phyloP scores from a whole-genome alignment of 2,113 vertebrate species.

The Coregonus clupeaformis region DNA sequence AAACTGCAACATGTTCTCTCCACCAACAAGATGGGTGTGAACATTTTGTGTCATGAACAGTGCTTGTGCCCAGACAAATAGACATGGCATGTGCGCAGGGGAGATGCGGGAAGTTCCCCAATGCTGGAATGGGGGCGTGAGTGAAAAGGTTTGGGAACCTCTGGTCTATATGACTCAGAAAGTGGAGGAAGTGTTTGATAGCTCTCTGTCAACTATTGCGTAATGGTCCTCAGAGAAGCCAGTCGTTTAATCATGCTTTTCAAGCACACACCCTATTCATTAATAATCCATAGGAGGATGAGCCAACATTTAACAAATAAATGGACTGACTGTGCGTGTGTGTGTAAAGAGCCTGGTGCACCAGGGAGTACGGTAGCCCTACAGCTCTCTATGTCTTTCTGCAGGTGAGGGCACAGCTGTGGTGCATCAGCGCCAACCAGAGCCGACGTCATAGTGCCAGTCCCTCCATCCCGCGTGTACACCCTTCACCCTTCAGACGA shows the following conservation, averaged over 20 bases:
- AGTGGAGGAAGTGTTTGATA: too few species aligned
- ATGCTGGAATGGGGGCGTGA: too few species aligned
- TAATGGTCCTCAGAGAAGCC: too few species aligned
- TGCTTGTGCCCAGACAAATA: too few species aligned
- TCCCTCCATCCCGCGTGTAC: conserved; percentile 8
- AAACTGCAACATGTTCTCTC: too few species aligned
- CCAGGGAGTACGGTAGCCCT: background rate
- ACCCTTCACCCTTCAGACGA: background rate
- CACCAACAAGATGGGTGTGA: too few species aligned
- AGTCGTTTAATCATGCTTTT: background rate
- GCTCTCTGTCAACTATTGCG: too few species aligned
- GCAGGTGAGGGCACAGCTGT: conserved; percentile 46
- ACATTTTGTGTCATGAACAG: too few species aligned
- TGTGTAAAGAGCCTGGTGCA: background rate
- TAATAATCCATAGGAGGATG: conserved; percentile 19
- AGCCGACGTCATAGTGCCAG: conserved; percentile 20
- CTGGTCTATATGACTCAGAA: too few species aligned
- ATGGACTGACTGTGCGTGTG: background rate
- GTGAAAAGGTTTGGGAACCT: too few species aligned
- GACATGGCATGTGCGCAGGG: too few species aligned
- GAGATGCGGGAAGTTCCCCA: too few species aligned
- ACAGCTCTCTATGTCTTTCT: conserved; percentile 1
- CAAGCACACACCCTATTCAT: conserved; percentile 11
- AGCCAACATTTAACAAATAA: conserved; percentile 20
- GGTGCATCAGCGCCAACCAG: conserved; percentile 25